phyloP scores from a whole-genome alignment of 2,888 invertebrate species.

The Lasioglossum figueresi region DNA sequence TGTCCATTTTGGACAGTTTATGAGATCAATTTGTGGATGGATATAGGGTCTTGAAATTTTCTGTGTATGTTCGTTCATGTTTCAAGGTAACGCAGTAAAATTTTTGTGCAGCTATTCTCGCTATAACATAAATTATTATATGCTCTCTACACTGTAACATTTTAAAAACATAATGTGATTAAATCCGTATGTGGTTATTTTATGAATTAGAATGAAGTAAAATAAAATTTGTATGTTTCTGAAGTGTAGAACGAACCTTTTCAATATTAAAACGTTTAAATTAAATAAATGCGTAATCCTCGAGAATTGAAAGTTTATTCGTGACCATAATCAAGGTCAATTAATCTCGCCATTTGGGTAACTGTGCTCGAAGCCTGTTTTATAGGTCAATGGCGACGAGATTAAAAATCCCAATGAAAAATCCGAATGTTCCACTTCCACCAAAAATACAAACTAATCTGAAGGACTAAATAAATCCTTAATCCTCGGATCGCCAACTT shows the following conservation, averaged over 20 bases:
- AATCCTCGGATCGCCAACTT: neutral
- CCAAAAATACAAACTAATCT: neutral
- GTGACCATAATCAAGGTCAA: conserved; percentile 32
- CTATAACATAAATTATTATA: too few relatives aligned
- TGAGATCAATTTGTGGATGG: neutral
- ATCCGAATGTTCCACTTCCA: neutral
- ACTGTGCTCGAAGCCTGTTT: neutral
- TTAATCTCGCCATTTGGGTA: conserved; percentile 30
- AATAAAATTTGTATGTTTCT: neutral
- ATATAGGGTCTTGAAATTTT: neutral
- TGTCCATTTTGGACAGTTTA: neutral
- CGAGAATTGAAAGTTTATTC: conserved; percentile 17
- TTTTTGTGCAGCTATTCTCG: too few relatives aligned
- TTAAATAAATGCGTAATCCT: too few relatives aligned
- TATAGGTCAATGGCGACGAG: neutral
- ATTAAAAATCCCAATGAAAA: neutral
- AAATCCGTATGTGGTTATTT: neutral
- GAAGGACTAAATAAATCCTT: neutral
- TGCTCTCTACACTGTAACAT: too few relatives aligned
- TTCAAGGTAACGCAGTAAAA: too few relatives aligned
- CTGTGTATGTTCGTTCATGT: neutral
- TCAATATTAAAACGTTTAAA: too few relatives aligned
- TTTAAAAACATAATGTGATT: too few relatives aligned
- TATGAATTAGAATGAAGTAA: neutral
- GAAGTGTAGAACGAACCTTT: neutral